Evolutionary conservation across 2,113 vertebrate genomes (phyloP), one percentile per base, ranked within the genome.

Genomic region (Carassius gibelio): DNA sequence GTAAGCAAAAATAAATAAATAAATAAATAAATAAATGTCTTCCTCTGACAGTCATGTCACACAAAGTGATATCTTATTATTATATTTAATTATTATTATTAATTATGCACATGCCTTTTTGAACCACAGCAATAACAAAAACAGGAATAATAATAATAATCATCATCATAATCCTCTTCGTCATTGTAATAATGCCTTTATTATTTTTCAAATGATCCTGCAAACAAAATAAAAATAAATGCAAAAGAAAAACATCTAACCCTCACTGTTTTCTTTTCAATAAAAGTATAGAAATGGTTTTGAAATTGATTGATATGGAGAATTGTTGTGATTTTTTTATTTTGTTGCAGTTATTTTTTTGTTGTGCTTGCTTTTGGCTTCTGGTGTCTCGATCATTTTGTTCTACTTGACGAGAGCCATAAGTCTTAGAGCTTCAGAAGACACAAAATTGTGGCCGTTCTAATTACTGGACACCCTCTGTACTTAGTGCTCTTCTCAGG

Each of bases 31-130:
- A 82, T 17, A 13, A 5, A 5, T 57, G 88, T 88, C 90, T 89
- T 90, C 92, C 91, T 84, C 86, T 93, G 92, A 92, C 92, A 92
- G 84, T 93, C 89, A 86, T 90, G 88, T 90, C 91, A 91, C 85
- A 84, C 3, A 57, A 55, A 57, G 15, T 57, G 6, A 19, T 57
- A 19, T 15, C 5, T 19, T 19, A 19, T 19, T 57, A 19, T 57
- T 57, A 57, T 19, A 4, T 4, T 0, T 0, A 45, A 45, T 45
- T 45, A 45, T 45, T 45, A 45, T 55, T 55, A 21, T 59, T 59
- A 21, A 59, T 3, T 57, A 17, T 55, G 30, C 1, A 30, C 30
- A 30, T 30, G 14, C 55, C 21, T 19, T 57, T 59, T 57, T 57
- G 5, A 19, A 38, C 36, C 36, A 38, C 36, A 21, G 19, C 57